These are phyloP conservation scores for Tetanocera ferruginea DNA, from an alignment of 2,888 invertebrate species.

Conservation along the genomic window DNA sequence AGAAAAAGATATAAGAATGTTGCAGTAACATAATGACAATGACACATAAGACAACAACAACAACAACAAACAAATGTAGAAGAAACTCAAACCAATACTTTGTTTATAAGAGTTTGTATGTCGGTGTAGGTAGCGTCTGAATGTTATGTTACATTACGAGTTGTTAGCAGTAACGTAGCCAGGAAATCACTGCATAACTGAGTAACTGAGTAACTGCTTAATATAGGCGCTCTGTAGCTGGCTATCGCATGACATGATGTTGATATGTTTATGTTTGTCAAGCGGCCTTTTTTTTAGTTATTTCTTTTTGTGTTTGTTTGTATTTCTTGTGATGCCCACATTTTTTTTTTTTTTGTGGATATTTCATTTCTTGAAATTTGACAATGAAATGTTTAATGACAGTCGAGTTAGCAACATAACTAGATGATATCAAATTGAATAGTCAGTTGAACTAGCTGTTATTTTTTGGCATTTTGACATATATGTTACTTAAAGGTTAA, in stretches of 20 bases:
- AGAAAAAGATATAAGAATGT: constrained; percentile 4
- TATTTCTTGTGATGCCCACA: background rate
- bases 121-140: background rate
- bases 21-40: constrained; percentile 37
- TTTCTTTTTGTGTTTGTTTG: background rate
- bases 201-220: background rate
- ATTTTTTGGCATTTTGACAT: background rate
- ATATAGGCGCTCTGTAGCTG: background rate
- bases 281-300: background rate
- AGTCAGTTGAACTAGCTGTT: no score
- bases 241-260: constrained; percentile 41
- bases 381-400: constrained; percentile 25
- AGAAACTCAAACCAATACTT: constrained; percentile 35
- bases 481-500: background rate
- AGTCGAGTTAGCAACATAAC: background rate
- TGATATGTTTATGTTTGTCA: constrained; percentile 40
- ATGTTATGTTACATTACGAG: background rate
- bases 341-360: constrained; percentile 1
- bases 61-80: constrained; percentile 38
- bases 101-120: background rate
- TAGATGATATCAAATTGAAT: no score
- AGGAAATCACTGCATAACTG: background rate
- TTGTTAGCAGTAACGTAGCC: constrained; percentile 29
- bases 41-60: constrained; percentile 31
- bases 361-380: constrained; percentile 3